phyloP scores from a whole-genome alignment of 2,113 vertebrate species.

The Indicator indicator region DNA sequence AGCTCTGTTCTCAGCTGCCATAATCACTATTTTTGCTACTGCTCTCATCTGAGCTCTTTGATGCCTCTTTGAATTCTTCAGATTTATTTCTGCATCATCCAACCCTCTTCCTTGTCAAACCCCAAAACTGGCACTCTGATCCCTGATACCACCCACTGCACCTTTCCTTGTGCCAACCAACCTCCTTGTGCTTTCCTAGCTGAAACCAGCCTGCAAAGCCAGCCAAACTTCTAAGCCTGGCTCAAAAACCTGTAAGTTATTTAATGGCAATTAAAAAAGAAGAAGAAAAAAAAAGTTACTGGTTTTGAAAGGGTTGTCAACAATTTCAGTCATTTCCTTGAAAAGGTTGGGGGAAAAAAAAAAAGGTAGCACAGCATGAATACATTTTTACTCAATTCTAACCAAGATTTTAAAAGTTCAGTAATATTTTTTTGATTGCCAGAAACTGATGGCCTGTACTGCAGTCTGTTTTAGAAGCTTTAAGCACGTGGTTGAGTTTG shows the following conservation, averaged over 20 bases:
- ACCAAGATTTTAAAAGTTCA: not conserved
- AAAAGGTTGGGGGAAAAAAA: not conserved
- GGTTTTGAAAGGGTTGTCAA: not conserved
- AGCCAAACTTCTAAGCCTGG: not conserved
- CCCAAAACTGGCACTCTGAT: no score
- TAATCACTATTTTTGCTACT: no score
- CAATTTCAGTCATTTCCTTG: not conserved
- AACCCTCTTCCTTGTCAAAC: no score
- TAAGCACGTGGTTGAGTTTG: not conserved
- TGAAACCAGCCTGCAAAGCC: not conserved
- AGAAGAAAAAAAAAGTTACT: not conserved
- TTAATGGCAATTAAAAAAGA: not conserved
- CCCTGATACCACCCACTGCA: not conserved
- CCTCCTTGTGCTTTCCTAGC: not conserved
- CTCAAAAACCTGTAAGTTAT: not conserved
- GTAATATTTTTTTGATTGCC: not conserved
- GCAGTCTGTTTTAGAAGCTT: slow-evolving; percentile 1
- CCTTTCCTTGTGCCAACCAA: not conserved
- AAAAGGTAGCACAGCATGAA: not conserved
- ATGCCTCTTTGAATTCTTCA: no score
- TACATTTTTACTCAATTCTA: not conserved
- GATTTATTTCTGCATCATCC: no score
- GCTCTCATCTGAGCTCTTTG: no score
- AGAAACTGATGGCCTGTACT: not conserved
- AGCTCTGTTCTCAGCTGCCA: no score